phyloP scores from a whole-genome alignment of 2,797 vertebrate species.

The Mormyrops attenuatus region DNA sequence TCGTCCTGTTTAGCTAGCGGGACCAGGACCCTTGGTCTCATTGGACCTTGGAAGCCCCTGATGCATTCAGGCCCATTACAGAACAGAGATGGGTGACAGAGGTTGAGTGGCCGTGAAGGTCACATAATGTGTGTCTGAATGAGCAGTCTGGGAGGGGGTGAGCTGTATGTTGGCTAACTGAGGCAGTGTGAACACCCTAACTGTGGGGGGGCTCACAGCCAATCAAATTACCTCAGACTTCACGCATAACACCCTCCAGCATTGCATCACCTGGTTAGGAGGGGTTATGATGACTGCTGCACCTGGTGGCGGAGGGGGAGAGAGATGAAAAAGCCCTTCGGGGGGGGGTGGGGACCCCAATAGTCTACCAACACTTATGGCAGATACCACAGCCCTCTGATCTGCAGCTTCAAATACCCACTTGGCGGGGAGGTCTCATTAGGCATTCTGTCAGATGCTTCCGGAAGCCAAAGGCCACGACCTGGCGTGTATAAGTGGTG shows the following conservation, averaged over 20 bases:
- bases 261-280: background rate
- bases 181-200: background rate
- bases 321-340: background rate
- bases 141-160: background rate
- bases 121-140: background rate
- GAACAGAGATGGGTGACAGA: background rate
- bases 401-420: constrained; percentile 36
- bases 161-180: background rate
- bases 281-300: background rate
- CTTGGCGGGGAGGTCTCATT: constrained; percentile 24
- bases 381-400: constrained; percentile 21
- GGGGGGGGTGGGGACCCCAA: too few species aligned
- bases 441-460: constrained; percentile 44
- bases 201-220: background rate
- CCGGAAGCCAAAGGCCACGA: background rate
- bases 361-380: constrained; percentile 18
- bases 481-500: background rate
- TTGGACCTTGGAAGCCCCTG: background rate
- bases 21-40: background rate
- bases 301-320: background rate
- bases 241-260: background rate
- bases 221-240: background rate
- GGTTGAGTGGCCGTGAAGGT: background rate
- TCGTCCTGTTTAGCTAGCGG: background rate
- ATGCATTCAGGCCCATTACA: background rate